Evolutionary conservation across 1,140 invertebrate species (phyloP).

Genomic region (Polypedilum vanderplanki): DNA sequence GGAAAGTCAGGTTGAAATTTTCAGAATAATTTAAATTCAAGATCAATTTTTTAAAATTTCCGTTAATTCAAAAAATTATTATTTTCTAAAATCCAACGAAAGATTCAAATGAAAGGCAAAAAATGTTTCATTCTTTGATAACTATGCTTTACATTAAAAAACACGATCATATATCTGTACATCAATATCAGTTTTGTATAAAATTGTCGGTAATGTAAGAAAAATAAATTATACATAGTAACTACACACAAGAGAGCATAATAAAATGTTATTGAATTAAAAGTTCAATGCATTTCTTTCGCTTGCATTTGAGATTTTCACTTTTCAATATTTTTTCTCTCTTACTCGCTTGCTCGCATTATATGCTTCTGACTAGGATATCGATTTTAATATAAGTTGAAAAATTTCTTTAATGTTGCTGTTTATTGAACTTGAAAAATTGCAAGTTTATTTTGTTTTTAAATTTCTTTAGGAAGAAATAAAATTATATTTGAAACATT

Average conservation of each 20-base stretch:
- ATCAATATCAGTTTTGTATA: not conserved
- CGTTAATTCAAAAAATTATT: no score
- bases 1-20: no score
- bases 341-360: no score
- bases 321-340: not conserved
- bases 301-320: not conserved
- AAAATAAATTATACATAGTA: no score
- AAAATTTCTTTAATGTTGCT: not conserved
- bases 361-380: not conserved
- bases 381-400: not conserved
- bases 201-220: not conserved
- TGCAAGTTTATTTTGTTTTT: no score
- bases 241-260: not conserved
- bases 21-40: no score
- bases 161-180: not conserved
- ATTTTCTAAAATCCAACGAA: no score
- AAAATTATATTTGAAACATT: no score
- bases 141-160: not conserved
- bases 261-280: constrained; percentile 20
- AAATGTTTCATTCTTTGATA: not conserved
- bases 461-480: no score
- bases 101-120: not conserved
- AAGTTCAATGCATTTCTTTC: not conserved
- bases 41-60: no score
- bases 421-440: no score